Percentiles rank a stretch among this genome's conserved stretches.
Evolutionary conservation across 2,888 invertebrate species (phyloP).

Genomic region (Zele albiditarsus): DNA sequence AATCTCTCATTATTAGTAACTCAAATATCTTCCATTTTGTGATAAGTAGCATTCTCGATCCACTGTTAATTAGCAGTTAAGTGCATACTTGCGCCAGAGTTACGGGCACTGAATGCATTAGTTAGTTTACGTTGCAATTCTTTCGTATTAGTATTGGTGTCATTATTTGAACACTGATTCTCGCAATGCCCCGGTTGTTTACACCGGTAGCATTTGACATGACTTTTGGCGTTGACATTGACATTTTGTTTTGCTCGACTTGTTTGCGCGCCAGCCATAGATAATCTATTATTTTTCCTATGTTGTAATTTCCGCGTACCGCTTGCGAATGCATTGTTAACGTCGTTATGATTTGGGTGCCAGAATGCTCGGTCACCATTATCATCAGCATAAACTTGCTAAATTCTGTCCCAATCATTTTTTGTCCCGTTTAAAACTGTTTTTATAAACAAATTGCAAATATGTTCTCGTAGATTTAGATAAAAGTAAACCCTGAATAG

Average conservation of each 20-base stretch:
- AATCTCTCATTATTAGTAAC: conserved; percentile 47
- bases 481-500: too few species aligned
- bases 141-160: neutral
- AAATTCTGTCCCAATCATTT: conserved; percentile 18
- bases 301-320: too few species aligned
- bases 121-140: neutral
- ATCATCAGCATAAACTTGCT: conserved; percentile 42
- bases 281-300: neutral
- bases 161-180: neutral
- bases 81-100: neutral
- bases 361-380: neutral
- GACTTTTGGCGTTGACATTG: too few species aligned
- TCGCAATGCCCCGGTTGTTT: neutral
- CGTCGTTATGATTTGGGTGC: too few species aligned
- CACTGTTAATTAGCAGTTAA: neutral
- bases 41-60: neutral
- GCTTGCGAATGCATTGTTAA: neutral
- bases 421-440: conserved; percentile 35
- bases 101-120: neutral
- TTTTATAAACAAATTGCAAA: too few species aligned
- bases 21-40: too few species aligned
- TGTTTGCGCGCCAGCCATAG: too few species aligned
- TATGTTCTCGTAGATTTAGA: too few species aligned
- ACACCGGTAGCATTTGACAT: neutral
- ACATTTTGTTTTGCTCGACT: too few species aligned